Evolutionary conservation across 2,113 vertebrate genomes (phyloP), one percentile per base, ranked within the genome.

Genomic region (Alectura lathami): DNA sequence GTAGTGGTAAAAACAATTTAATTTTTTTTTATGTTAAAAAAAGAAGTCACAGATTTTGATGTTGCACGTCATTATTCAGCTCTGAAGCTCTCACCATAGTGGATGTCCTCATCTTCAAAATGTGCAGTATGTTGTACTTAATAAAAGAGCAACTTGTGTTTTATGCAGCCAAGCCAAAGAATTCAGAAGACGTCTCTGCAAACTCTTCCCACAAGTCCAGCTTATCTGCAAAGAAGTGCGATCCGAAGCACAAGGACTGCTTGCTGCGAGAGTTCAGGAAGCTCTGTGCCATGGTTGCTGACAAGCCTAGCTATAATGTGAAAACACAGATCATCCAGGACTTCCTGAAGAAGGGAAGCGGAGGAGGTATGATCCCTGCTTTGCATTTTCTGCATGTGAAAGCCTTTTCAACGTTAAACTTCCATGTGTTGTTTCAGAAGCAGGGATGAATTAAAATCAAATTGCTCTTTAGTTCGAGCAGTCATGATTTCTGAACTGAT

Each of bases 281-380:
- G 94, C 97, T 99, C 20, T 99, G 99, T 2, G 99, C 98, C 63
- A 98, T 94, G 96, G 99, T 99, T 74, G 98, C 99, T 0, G 99
- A 99, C 11, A 98, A 98, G 88, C 98, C 98, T 14, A 98, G 99
- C 97, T 99, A 99, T 96, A 99, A 99, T 1, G 94, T 96, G 12
- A 99, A 99, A 96, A 99, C 99, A 0, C 99, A 99, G 98, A 99
- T 99, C 84, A 99, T 99, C 84, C 99, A 99, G 82, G 98, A 99
- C 93, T 99, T 99, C 82, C 97, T 99, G 45, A 98, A 69, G 95
- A 99, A 99, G 88, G 99, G 99, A 53, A 98, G 98, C 17, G 96
- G 94, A 17, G 99, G 99, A 98, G 99, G 99, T 99, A 68, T 2
- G 79, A 32, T 7, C 69, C n/a, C 60, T 54, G 40, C 45, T 43